Conservation (phyloP, 2,797 vertebrate genomes). For the Triplophysa bombifrons region DNA sequence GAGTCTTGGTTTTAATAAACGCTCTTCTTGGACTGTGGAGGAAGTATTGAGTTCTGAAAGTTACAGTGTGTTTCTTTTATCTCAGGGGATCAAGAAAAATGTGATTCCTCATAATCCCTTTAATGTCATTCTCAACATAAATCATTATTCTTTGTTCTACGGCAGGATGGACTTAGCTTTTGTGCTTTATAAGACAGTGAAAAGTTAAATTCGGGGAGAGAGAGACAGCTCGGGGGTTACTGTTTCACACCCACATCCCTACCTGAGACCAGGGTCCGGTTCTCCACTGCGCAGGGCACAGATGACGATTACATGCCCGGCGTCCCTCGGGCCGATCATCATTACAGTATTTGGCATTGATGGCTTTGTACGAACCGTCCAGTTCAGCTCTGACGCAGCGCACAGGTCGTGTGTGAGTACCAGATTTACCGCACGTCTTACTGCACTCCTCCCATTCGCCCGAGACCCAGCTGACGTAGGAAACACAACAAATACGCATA, state of each 20-base stretch:
- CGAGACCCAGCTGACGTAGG: conserved; percentile 82
- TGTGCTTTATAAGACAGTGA: not conserved
- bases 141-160: not conserved
- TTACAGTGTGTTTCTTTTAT: not conserved
- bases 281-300: conserved; percentile 88
- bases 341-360: conserved; percentile 87
- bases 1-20: not conserved
- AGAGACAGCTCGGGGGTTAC: not conserved
- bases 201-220: not conserved
- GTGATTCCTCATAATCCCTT: not conserved
- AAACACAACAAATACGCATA: not conserved
- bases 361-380: conserved; percentile 79
- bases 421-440: conserved; percentile 87
- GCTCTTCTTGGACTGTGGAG: not conserved
- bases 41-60: not conserved
- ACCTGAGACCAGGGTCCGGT: conserved; percentile 91
- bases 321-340: conserved; percentile 84
- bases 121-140: not conserved
- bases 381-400: conserved; percentile 84
- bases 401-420: conserved; percentile 85
- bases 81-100: not conserved
- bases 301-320: conserved; percentile 85
- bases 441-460: conserved; percentile 93
- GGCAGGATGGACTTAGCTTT: not conserved
- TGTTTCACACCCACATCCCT: not conserved